These are phyloP conservation scores for Cabera pusaria DNA, from an alignment of 2,888 invertebrate genomes.

Conservation along the genomic window DNA sequence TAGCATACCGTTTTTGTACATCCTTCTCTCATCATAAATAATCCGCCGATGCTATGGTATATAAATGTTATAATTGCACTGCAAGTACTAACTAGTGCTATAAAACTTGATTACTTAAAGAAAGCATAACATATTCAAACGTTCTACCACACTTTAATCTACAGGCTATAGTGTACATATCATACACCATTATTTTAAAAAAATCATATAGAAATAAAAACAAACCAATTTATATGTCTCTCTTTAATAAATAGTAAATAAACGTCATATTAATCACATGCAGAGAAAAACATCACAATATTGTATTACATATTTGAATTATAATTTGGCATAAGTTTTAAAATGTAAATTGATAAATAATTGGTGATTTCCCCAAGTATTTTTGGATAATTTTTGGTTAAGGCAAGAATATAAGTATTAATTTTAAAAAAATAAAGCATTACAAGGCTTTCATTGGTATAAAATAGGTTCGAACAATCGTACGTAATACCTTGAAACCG, in stretches of 20 bases:
- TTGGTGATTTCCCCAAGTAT: conserved; percentile 1
- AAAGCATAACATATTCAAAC: no score
- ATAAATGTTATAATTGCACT: no score
- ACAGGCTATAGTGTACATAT: no score
- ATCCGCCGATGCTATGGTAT: no score
- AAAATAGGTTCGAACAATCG: conserved; percentile 38
- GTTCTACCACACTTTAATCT: no score
- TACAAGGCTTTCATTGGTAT: conserved; percentile 12
- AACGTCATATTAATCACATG: conserved; percentile 12
- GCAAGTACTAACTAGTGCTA: no score
- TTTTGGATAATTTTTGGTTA: conserved; percentile 12
- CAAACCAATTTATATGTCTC: conserved; percentile 8
- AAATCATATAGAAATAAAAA: conserved; percentile 7
- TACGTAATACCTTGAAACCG: conserved; percentile 52
- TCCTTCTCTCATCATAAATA: no score
- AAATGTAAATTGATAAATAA: conserved; percentile 1
- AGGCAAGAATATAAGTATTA: background rate
- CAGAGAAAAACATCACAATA: conserved; percentile 12
- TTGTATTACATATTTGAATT: conserved; percentile 4
- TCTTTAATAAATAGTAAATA: conserved; percentile 14
- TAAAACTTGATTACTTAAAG: no score
- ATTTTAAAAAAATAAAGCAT: conserved; percentile 8
- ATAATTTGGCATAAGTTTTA: conserved; percentile 8
- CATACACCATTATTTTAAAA: no score
- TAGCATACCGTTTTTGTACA: no score